Evolutionary conservation across 2,113 vertebrate genomes (phyloP).

Genomic region (Lepus americanus): DNA sequence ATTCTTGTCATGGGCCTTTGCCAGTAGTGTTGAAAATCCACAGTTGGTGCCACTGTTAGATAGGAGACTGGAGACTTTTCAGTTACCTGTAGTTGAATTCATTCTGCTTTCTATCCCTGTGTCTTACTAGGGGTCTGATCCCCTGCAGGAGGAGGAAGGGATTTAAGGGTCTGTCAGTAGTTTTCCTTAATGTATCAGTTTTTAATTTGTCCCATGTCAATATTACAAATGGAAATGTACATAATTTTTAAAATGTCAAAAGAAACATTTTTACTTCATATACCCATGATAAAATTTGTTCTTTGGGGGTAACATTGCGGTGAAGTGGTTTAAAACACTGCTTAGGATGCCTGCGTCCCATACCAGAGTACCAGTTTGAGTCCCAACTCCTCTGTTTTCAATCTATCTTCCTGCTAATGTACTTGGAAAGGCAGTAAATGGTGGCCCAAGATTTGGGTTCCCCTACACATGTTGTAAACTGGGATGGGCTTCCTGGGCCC

Average conservation of each 20-base stretch:
- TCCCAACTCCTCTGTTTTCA: no score
- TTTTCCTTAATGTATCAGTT: not conserved
- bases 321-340: no score
- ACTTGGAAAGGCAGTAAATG: no score
- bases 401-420: no score
- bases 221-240: conserved; percentile 73
- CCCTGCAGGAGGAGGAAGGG: not conserved
- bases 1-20: not conserved
- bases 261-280: conserved; percentile 63
- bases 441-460: no score
- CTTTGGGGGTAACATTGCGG: not conserved
- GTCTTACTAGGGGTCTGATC: not conserved
- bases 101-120: not conserved
- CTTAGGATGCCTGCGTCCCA: no score
- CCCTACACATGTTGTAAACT: no score
- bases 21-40: conserved; percentile 12
- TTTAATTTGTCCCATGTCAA: conserved; percentile 55
- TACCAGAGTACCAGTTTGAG: no score
- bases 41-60: not conserved
- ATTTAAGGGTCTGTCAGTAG: not conserved
- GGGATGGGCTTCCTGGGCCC: no score
- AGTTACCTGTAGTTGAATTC: not conserved
- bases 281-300: conserved; percentile 65
- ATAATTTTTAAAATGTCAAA: conserved; percentile 71
- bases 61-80: not conserved